Percentiles rank a stretch among this genome's conserved stretches.
phyloP scores from a whole-genome alignment of 2,113 vertebrate species.

The Galbula dea region DNA sequence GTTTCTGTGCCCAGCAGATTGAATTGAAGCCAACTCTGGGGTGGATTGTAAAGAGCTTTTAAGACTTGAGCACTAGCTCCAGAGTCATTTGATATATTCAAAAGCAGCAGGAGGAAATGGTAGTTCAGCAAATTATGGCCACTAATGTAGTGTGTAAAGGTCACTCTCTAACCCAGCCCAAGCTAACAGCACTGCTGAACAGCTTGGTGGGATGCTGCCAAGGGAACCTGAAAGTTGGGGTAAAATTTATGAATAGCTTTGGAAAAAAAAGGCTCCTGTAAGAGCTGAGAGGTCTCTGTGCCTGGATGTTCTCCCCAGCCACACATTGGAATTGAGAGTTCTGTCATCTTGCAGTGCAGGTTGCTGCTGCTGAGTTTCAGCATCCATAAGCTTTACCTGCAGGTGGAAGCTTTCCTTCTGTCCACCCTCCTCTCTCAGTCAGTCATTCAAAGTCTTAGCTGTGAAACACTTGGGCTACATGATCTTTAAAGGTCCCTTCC shows the following conservation, averaged over 20 bases:
- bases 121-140: neutral
- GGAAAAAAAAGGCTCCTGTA: neutral
- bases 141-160: neutral
- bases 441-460: neutral
- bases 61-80: neutral
- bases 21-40: neutral
- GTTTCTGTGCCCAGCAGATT: neutral
- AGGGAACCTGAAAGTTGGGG: neutral
- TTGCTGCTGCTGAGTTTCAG: neutral
- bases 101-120: neutral
- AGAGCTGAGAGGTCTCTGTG: neutral
- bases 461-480: neutral
- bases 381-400: neutral
- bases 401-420: neutral
- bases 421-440: fast-evolving
- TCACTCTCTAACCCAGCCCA: neutral
- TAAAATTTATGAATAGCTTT: neutral
- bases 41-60: neutral
- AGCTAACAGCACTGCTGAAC: neutral
- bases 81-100: neutral
- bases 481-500: too few relatives aligned
- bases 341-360: neutral
- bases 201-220: neutral
- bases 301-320: neutral
- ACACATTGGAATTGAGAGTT: neutral